Evolutionary conservation across 2,888 invertebrate species (phyloP).

Genomic region (Synergus itoensis): DNA sequence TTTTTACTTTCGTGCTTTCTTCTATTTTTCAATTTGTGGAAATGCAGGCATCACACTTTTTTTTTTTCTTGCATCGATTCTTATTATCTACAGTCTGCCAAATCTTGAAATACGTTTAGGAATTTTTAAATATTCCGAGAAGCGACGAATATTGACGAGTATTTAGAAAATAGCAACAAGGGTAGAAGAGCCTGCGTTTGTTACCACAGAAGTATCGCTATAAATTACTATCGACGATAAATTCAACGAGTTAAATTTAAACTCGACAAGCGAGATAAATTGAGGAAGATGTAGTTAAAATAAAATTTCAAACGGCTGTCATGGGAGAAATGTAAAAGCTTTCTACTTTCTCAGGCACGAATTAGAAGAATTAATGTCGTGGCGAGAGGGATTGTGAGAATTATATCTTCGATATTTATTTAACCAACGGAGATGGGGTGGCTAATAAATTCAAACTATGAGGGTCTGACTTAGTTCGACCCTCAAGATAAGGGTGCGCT

Average conservation of each 20-base stretch:
- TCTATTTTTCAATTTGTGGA: slow-evolving; percentile 26
- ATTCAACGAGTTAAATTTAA: slow-evolving; percentile 10
- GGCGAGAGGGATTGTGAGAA: slow-evolving; percentile 2
- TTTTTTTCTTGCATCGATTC: slow-evolving; percentile 1
- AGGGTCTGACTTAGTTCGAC: slow-evolving; percentile 20
- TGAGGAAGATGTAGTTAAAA: neutral
- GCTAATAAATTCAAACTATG: slow-evolving; percentile 17
- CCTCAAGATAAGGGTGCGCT: slow-evolving; percentile 33
- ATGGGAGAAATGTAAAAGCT: neutral
- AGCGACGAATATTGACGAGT: too few relatives aligned
- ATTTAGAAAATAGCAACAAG: too few relatives aligned
- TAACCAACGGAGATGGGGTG: slow-evolving; percentile 13
- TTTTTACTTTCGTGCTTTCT: slow-evolving; percentile 16
- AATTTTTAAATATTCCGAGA: neutral
- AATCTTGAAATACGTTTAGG: neutral
- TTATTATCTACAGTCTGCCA: neutral
- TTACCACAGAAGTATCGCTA: neutral
- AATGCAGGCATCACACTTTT: slow-evolving; percentile 31
- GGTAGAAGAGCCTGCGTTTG: too few relatives aligned
- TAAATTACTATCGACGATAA: neutral
- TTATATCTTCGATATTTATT: slow-evolving; percentile 34
- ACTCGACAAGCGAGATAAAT: neutral
- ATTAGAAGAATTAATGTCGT: neutral
- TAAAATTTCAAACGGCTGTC: slow-evolving; percentile 8
- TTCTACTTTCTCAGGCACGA: slow-evolving; percentile 17